Percentiles rank a stretch among this genome's conserved stretches.
Evolutionary conservation across 2,888 invertebrate genomes (phyloP).

Genomic region (Hetaerina titia): DNA sequence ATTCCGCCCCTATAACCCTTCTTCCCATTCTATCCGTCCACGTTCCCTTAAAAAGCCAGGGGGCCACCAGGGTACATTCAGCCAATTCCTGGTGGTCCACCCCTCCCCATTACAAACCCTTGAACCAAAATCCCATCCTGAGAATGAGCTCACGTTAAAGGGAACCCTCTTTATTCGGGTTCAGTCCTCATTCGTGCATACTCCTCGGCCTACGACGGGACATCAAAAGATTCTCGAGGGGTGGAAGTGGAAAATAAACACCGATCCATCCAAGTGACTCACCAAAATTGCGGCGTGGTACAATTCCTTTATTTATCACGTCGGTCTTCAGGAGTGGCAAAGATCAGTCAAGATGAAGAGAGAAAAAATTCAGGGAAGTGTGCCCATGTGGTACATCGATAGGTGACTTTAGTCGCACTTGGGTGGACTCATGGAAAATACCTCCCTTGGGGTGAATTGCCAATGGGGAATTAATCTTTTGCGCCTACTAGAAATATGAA

Average conservation of each 20-base stretch:
- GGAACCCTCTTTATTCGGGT: neutral
- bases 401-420: neutral
- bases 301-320: neutral
- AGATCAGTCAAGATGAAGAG: neutral
- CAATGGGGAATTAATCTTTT: no score
- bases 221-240: neutral
- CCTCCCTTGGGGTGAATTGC: neutral
- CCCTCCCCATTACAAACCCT: neutral
- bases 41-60: constrained; percentile 14
- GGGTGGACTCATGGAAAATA: neutral
- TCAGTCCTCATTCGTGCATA: neutral
- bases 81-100: neutral
- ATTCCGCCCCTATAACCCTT: neutral
- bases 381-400: neutral
- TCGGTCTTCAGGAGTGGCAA: neutral
- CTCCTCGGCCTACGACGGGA: neutral
- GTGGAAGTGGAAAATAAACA: constrained; percentile 8
- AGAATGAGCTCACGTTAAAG: constrained; percentile 7
- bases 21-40: neutral
- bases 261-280: neutral
- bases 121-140: constrained; percentile 12
- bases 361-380: neutral
- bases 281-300: neutral
- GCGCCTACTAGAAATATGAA: neutral
- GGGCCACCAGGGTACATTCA: neutral